Evolutionary conservation across 2,797 vertebrate species (phyloP), one percentile per base, ranked within the genome.

Genomic region (Takifugu rubripes): DNA sequence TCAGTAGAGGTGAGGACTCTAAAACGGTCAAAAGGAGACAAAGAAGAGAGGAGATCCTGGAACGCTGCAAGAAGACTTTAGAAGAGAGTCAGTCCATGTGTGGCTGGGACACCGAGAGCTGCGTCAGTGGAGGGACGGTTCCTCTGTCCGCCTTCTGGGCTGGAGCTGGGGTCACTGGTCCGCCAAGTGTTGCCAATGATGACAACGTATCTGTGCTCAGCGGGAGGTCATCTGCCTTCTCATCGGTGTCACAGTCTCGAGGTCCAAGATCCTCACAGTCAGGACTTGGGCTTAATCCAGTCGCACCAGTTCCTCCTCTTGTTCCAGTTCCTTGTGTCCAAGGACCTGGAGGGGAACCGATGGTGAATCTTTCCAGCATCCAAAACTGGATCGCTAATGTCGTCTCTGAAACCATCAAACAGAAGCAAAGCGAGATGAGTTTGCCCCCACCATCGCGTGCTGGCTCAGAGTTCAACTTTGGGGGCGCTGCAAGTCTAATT

Each of bases 371-470:
- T 7, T 87, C 93, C 42, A 93, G 91, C 67, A 98, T 98, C 78
- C 96, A 98, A 78, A 96, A 93, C 81, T 99, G 97, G 97, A 98
- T 99, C 0, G 91, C 95, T 29, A 95, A 85, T 0, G 95, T 99
- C 0, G 96, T 99, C 57, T 92, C 85, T 0, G 96, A 99, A 75
- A 97, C 96, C 0, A 94, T 99, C 15, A 92, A 93, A 55, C 95
- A 97, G 77, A 98, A 96, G 85, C 95, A 97, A 63, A 89, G 85
- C 1, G 96, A 98, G 67, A 91, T 96, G 85, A 87, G 92, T 72
- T 85, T 92, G 55, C 77, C 90, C n/a, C 86, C 88, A 7, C 80
- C 88, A 0, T 94, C 94, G 1, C 82, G 78, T 0, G 77, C 92
- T 0, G 89, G 92, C 0, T 95, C 94, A 0, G 90, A 90, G 46